Evolutionary conservation across 2,113 vertebrate species (phyloP).

Genomic region (Rhodinocichla rosea): DNA sequence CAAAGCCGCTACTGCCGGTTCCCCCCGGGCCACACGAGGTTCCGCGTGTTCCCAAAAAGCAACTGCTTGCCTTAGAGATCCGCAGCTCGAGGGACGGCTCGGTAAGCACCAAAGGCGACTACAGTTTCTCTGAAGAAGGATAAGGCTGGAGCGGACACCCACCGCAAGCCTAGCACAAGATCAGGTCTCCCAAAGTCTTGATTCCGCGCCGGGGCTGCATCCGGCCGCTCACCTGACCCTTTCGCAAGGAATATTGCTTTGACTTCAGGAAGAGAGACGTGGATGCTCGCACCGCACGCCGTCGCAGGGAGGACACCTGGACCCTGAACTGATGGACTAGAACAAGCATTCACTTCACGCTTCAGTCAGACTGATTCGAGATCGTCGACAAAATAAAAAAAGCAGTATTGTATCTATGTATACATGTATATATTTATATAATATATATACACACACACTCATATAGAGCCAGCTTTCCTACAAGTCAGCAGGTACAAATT

Average conservation of each 20-base stretch:
- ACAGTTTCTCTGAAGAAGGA: constrained; percentile 62
- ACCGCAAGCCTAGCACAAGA: constrained; percentile 42
- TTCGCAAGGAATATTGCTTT: constrained; percentile 75
- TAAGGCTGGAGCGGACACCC: constrained; percentile 67
- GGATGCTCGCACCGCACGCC: constrained; percentile 27
- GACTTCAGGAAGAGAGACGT: constrained; percentile 65
- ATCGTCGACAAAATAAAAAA: constrained; percentile 63
- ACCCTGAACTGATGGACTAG: constrained; percentile 17
- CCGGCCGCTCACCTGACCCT: neutral
- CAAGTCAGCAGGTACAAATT: constrained; percentile 73
- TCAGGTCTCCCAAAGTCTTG: neutral
- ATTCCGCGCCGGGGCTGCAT: neutral
- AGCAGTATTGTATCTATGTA: constrained; percentile 77
- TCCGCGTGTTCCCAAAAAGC: constrained; percentile 25
- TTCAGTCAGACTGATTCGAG: constrained; percentile 57
- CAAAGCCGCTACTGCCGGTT: neutral
- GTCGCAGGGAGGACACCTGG: constrained; percentile 21
- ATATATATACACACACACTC: constrained; percentile 74
- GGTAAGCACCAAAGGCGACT: constrained; percentile 71
- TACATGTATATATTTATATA: constrained; percentile 77
- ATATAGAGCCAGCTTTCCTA: constrained; percentile 68
- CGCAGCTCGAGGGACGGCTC: constrained; percentile 43
- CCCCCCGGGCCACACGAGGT: neutral
- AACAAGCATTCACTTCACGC: constrained; percentile 57
- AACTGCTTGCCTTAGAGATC: constrained; percentile 66